These are phyloP conservation scores for Tetramorium parvispinum DNA, from an alignment of 1,140 invertebrate species.

Conservation along the genomic window DNA sequence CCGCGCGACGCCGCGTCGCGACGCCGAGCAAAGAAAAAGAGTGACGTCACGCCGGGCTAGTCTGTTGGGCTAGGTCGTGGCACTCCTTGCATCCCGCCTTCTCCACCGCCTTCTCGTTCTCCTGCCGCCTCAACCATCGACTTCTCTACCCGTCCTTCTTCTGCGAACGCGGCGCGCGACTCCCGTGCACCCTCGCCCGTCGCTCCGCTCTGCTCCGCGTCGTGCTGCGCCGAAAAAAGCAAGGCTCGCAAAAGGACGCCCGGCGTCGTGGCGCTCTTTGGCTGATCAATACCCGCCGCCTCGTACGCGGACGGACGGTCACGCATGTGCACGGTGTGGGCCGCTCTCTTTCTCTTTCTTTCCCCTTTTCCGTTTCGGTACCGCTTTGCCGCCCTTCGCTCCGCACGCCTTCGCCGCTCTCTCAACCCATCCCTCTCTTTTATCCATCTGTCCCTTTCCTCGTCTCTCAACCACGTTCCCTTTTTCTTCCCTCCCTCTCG, in stretches of 20 bases:
- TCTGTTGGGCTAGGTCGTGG: slow-evolving; percentile 81
- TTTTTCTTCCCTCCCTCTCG: slow-evolving; percentile 5
- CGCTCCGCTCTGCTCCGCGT: neutral
- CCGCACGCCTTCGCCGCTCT: slow-evolving; percentile 24
- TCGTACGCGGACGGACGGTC: slow-evolving; percentile 85
- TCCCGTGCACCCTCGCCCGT: slow-evolving; percentile 61
- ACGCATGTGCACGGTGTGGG: slow-evolving; percentile 85
- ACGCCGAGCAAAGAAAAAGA: slow-evolving; percentile 61
- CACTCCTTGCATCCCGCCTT: slow-evolving; percentile 62
- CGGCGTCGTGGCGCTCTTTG: slow-evolving; percentile 86
- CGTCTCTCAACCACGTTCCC: slow-evolving; percentile 54
- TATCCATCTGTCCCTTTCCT: slow-evolving; percentile 52
- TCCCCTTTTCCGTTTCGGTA: slow-evolving; percentile 54
- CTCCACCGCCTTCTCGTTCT: slow-evolving; percentile 31
- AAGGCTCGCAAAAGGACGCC: slow-evolving; percentile 86
- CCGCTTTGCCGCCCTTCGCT: slow-evolving; percentile 24
- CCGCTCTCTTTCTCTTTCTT: slow-evolving; percentile 68
- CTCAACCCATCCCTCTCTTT: slow-evolving; percentile 47
- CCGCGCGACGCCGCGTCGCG: slow-evolving; percentile 70
- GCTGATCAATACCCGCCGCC: slow-evolving; percentile 85
- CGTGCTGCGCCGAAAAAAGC: slow-evolving; percentile 83
- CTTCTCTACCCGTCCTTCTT: slow-evolving; percentile 44
- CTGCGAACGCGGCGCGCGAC: slow-evolving; percentile 69
- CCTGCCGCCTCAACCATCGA: slow-evolving; percentile 45
- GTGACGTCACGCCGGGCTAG: slow-evolving; percentile 77